Evolutionary conservation across 2,113 vertebrate genomes (phyloP).

Genomic region (Chlorodrepanis virens): DNA sequence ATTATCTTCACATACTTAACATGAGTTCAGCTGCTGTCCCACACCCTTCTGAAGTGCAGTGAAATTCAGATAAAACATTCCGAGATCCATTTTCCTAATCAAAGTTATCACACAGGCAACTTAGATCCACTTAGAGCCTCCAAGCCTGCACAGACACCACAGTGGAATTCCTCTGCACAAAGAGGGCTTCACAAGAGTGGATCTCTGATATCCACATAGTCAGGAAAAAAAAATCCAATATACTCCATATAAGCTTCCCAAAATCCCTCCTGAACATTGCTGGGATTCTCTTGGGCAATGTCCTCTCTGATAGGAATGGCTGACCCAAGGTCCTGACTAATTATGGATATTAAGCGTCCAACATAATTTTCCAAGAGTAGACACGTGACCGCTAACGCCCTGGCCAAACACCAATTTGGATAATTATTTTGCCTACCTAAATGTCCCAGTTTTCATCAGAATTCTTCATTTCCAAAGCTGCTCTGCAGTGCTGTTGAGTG

Average conservation of each 20-base stretch:
- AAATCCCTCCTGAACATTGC: accelerated
- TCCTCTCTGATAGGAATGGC: accelerated
- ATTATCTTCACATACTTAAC: accelerated
- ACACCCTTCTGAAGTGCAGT: accelerated
- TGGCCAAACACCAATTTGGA: background rate
- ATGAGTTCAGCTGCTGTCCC: background rate
- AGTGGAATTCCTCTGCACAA: accelerated
- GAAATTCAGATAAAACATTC: background rate
- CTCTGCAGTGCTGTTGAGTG: background rate
- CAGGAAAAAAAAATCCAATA: background rate
- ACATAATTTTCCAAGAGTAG: background rate
- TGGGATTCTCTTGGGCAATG: background rate
- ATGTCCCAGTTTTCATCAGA: background rate
- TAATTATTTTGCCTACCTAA: constrained; percentile 46
- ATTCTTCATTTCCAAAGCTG: constrained; percentile 21
- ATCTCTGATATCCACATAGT: accelerated
- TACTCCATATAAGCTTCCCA: too few relatives aligned
- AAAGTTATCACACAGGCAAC: accelerated
- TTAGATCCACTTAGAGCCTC: background rate
- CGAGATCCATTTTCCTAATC: background rate
- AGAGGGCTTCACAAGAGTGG: accelerated
- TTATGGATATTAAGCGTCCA: background rate
- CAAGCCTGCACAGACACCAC: background rate
- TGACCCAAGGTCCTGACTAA: background rate
- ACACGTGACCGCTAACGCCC: background rate